Percentiles rank a stretch among this genome's conserved stretches.
Evolutionary conservation across 2,888 invertebrate genomes (phyloP).

Genomic region (Spilarctia lutea): DNA sequence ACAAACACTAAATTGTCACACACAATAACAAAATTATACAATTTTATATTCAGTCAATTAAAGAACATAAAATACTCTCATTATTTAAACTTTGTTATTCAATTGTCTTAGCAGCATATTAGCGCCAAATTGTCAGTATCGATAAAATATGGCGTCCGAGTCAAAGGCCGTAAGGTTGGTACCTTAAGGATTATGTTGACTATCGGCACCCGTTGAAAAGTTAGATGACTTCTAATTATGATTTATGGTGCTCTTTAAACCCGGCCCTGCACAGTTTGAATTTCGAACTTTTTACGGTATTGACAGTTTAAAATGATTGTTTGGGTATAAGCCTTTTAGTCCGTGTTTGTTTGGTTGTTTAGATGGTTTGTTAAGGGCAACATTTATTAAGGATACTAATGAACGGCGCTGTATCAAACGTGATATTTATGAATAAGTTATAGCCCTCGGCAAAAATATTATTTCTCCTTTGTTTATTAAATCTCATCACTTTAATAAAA

Average conservation of each 20-base stretch:
- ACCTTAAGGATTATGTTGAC: constrained; percentile 64
- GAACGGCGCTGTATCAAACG: neutral
- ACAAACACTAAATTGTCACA: no score
- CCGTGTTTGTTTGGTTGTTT: constrained; percentile 8
- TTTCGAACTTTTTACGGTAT: constrained; percentile 29
- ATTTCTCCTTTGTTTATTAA: no score
- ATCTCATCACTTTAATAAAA: no score
- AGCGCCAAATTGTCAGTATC: constrained; percentile 56
- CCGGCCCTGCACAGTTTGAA: constrained; percentile 23
- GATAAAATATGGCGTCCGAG: constrained; percentile 64
- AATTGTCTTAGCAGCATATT: constrained; percentile 58
- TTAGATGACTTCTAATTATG: constrained; percentile 77
- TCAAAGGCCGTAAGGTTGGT: constrained; percentile 62
- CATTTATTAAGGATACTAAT: neutral
- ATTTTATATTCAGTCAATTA: no score
- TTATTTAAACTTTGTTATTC: no score
- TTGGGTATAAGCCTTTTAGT: neutral
- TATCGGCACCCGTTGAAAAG: constrained; percentile 82
- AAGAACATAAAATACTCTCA: no score
- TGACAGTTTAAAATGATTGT: constrained; percentile 36
- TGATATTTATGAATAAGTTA: neutral
- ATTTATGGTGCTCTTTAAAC: constrained; percentile 65
- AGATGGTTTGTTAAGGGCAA: constrained; percentile 15
- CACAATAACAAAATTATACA: no score
- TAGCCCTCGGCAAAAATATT: no score